Evolutionary conservation across 2,797 vertebrate genomes (phyloP).

Genomic region (Erethizon dorsatum): DNA sequence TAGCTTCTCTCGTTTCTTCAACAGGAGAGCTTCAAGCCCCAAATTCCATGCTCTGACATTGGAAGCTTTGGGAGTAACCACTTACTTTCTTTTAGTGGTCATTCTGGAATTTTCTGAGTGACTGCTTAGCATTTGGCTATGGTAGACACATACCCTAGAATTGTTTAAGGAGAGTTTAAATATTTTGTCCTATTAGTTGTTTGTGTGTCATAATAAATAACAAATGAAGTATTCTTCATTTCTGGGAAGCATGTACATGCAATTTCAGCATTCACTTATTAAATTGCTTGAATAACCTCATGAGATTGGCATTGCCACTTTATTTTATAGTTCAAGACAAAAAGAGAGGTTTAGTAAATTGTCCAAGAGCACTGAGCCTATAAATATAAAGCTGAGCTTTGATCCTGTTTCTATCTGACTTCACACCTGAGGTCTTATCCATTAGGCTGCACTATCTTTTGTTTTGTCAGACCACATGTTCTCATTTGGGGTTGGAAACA

Average conservation of each 20-base stretch:
- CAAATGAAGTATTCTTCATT: background rate
- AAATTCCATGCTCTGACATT: background rate
- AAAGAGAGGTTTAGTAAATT: background rate
- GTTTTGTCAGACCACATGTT: background rate
- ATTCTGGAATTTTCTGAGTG: background rate
- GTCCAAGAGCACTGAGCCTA: background rate
- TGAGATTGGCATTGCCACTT: background rate
- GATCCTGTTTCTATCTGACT: background rate
- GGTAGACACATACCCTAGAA: background rate
- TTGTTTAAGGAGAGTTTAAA: background rate
- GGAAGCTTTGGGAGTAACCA: background rate
- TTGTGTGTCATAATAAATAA: background rate
- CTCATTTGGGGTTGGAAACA: background rate
- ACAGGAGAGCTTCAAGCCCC: background rate
- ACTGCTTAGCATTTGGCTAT: background rate
- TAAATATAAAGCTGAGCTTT: background rate
- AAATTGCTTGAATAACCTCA: background rate
- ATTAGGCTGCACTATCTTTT: background rate
- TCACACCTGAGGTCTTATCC: background rate
- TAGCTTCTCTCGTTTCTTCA: background rate
- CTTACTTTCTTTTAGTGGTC: background rate
- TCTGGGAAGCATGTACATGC: accelerated
- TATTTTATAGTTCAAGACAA: background rate
- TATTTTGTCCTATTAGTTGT: background rate
- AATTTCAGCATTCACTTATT: too few relatives aligned